Conservation (phyloP, 2,113 vertebrate species). For the Nerophis ophidion region DNA sequence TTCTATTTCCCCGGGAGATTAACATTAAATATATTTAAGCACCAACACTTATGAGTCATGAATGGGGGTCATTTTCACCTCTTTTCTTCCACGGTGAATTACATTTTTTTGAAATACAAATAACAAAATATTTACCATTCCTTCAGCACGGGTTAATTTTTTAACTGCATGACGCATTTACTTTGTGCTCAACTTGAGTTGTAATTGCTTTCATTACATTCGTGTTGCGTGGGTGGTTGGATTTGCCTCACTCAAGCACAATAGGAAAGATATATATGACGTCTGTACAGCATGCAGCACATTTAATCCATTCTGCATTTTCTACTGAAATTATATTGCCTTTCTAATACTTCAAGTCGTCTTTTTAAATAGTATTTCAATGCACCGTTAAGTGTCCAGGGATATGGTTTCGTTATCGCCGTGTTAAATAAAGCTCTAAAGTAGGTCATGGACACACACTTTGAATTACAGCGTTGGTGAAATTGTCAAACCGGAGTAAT, state of each 20-base stretch:
- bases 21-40: background rate
- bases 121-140: background rate
- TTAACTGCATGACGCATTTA: constrained; percentile 5
- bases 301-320: background rate
- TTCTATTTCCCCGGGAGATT: background rate
- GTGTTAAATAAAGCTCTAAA: background rate
- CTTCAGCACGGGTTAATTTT: background rate
- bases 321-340: background rate
- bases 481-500: background rate
- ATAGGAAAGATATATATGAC: background rate
- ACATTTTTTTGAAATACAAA: background rate
- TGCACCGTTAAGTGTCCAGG: too few species aligned
- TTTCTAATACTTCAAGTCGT: too few species aligned
- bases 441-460: background rate
- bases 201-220: constrained; percentile 25
- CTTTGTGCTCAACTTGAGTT: background rate
- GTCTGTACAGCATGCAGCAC: too few species aligned
- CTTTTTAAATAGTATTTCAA: background rate
- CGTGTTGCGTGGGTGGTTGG: constrained; percentile 15
- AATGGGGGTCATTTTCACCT: background rate
- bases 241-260: background rate
- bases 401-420: background rate
- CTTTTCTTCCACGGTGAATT: background rate
- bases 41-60: background rate
- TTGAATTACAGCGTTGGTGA: background rate